Percentiles rank a stretch among this genome's conserved stretches.
Evolutionary conservation across 1,140 invertebrate species (phyloP).

Genomic region (Vollenhovia emeryi): DNA sequence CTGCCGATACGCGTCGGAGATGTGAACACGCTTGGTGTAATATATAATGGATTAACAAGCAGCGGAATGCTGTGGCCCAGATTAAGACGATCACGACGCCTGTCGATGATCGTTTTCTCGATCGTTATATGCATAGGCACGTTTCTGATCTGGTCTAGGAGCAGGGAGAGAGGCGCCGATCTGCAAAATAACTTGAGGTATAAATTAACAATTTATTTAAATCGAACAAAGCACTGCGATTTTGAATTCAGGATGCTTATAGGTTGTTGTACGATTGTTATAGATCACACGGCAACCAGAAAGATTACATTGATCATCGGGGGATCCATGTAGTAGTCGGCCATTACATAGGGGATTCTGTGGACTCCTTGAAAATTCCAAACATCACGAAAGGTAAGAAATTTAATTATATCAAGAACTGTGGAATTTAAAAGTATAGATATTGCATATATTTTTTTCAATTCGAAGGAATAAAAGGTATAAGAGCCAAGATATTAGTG

Average conservation of each 20-base stretch:
- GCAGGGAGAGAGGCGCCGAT: conserved; percentile 61
- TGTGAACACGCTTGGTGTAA: conserved; percentile 29
- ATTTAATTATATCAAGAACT: neutral
- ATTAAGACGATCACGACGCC: conserved; percentile 75
- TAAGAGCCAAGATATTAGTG: no score
- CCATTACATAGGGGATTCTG: conserved; percentile 91
- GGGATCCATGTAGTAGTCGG: conserved; percentile 93
- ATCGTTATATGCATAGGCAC: conserved; percentile 61
- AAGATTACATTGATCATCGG: conserved; percentile 90
- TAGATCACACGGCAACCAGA: conserved; percentile 83
- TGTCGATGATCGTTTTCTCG: conserved; percentile 70
- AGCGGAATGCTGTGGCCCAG: conserved; percentile 79
- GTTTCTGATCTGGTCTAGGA: conserved; percentile 77
- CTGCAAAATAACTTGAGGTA: conserved; percentile 75
- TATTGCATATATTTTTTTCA: no score
- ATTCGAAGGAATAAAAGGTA: no score
- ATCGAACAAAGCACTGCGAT: neutral
- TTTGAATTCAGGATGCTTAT: conserved; percentile 7
- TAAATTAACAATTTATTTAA: conserved; percentile 20
- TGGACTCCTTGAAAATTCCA: conserved; percentile 85
- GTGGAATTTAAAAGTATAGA: neutral
- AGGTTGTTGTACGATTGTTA: no score
- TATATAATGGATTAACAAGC: conserved; percentile 36
- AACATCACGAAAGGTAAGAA: conserved; percentile 90
- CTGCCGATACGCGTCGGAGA: neutral